A percentile compares a stretch with the other conserved stretches of the same genome.
Conservation (phyloP, 2,113 vertebrate genomes). For the Baryphthengus martii region DNA sequence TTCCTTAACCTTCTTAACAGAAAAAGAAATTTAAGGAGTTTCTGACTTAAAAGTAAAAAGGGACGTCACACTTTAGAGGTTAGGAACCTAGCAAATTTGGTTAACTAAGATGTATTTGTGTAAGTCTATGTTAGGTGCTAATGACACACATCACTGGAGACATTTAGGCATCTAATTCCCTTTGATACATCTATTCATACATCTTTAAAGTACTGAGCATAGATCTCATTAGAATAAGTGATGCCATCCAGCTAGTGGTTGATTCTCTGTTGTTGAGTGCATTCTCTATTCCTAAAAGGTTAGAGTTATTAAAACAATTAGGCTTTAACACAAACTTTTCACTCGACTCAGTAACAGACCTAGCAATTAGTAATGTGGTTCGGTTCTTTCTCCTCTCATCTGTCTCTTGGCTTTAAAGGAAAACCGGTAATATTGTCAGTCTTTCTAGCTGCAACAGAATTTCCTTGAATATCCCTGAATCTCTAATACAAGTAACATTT, state of each 20-base stretch:
- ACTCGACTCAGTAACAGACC: background rate
- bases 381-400: background rate
- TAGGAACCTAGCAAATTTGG: background rate
- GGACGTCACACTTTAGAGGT: background rate
- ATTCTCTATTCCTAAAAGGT: background rate
- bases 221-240: background rate
- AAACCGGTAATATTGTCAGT: background rate
- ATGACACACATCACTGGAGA: background rate
- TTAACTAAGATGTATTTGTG: background rate
- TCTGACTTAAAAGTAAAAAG: background rate
- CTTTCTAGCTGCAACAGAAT: background rate
- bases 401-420: background rate
- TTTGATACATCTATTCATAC: background rate
- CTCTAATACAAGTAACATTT: background rate
- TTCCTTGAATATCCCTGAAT: background rate
- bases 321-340: background rate
- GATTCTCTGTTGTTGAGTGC: background rate
- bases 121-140: background rate
- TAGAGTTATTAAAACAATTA: background rate
- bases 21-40: background rate
- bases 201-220: background rate
- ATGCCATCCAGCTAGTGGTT: background rate
- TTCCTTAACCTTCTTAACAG: background rate
- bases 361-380: background rate
- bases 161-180: background rate